Conservation (phyloP, 2,113 vertebrate species). For the Sprattus sprattus region DNA sequence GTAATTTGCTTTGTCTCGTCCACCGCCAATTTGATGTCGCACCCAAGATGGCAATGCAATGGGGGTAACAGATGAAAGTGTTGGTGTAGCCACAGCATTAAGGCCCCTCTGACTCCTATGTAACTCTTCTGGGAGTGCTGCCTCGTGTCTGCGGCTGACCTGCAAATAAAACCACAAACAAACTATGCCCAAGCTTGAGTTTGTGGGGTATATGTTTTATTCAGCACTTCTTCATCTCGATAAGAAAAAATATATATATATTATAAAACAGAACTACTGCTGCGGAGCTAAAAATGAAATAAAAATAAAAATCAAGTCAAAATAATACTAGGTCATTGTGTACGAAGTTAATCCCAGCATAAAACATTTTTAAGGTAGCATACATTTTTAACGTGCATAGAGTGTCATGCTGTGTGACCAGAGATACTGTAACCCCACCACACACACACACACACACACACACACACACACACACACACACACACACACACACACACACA, state of each 20-base stretch:
- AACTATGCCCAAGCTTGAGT: not conserved
- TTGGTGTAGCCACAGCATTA: conserved; percentile 61
- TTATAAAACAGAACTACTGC: not conserved
- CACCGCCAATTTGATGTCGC: conserved; percentile 61
- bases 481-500: not conserved
- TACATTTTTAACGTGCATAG: not conserved
- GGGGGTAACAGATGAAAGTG: conserved; percentile 67
- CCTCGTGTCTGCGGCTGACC: conserved; percentile 22
- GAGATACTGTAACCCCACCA: not conserved
- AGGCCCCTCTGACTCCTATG: conserved; percentile 57
- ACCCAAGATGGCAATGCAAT: conserved; percentile 66
- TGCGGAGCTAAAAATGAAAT: not conserved
- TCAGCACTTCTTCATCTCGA: not conserved
- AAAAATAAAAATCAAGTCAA: not conserved
- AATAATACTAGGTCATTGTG: conserved; percentile 22
- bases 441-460: not conserved
- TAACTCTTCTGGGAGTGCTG: conserved; percentile 50
- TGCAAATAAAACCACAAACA: conserved; percentile 30
- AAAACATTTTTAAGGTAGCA: not conserved
- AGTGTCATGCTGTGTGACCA: not conserved
- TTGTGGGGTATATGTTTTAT: not conserved
- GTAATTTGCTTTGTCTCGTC: conserved; percentile 71
- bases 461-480: not conserved
- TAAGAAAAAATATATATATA: not conserved
- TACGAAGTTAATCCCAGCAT: not conserved